phyloP scores from a whole-genome alignment of 2,113 vertebrate species.

The Phalacrocorax pelagicus region DNA sequence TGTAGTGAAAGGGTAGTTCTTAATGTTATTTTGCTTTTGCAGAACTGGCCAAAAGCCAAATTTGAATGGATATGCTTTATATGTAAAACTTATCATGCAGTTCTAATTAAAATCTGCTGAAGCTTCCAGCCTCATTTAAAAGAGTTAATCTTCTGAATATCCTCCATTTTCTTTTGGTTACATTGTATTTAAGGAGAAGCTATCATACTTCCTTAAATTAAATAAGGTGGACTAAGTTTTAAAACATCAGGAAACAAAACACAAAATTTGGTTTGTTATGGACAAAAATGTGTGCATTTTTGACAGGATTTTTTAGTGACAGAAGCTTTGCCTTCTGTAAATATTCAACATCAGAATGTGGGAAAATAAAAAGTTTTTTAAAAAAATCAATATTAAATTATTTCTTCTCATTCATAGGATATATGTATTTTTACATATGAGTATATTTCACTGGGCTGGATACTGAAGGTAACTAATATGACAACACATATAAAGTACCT shows the following conservation, averaged over 20 bases:
- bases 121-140: slow-evolving; percentile 52
- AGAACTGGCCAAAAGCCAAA: slow-evolving; percentile 37
- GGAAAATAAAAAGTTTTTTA: neutral
- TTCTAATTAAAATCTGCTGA: slow-evolving; percentile 69
- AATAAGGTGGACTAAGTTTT: neutral
- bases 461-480: neutral
- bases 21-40: neutral
- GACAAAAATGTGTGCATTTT: neutral
- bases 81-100: slow-evolving; percentile 38
- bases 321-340: neutral
- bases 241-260: neutral
- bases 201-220: neutral
- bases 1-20: neutral
- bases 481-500: neutral
- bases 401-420: neutral
- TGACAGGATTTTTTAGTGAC: neutral
- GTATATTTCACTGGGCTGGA: neutral
- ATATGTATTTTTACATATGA: neutral
- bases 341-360: neutral
- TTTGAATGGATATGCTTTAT: slow-evolving; percentile 1
- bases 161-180: neutral
- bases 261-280: neutral
- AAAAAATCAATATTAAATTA: neutral
- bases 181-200: neutral
- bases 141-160: slow-evolving; percentile 20